Base-by-base conservation (phyloP, 2,888 invertebrate species). In the Lasioglossum marginatum region DNA sequence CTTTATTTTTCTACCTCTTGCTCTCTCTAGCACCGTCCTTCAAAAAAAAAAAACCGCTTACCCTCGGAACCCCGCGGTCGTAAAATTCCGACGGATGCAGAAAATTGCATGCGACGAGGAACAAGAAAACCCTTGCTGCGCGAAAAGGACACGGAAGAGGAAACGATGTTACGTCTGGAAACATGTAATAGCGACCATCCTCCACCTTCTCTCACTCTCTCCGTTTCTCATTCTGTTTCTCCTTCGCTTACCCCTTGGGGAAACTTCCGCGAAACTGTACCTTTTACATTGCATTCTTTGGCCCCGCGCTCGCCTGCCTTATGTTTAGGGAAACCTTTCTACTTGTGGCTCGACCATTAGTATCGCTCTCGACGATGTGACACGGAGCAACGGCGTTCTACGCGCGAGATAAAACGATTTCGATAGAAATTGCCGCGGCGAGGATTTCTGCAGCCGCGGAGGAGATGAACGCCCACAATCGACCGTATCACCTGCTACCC, bases 161-260 rank as follows among this genome's bases (percentile, higher is more conserved):
- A 74, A 88, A 88, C 77, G 79, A 90, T 70, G 81, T 83, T 87
- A 86, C 76, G 80, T 89, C 89, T 83, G 82, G 83, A 77, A 68
- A 81, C 83, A 66, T 78, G 85, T 85, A 87, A 87, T 76, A 75
- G 79, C 71, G 83, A 82, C 70, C 66, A 73, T 83, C 74, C 43
- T 68, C 31, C 23, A 79, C 83, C 79, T 83, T 27, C 16, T 16
- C 66, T 66, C 31, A 4, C 31, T 31, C 66, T 66, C 43, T 43
- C 43, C 43, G 14, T 31, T 34, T 34, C 66, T 19, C 19, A 43
- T 43, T 43, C 66, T 66, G 14, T 31, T 34, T 34, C 66, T 19
- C 19, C 27, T 31, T 27, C 27, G 14, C 14, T 31, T 27, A 60
- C 60, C 60, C 60, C 60, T 27, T 60, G 60, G 60, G 60, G 60